phyloP scores from a whole-genome alignment of 2,113 vertebrate species.

The Phalacrocorax brasilianus region DNA sequence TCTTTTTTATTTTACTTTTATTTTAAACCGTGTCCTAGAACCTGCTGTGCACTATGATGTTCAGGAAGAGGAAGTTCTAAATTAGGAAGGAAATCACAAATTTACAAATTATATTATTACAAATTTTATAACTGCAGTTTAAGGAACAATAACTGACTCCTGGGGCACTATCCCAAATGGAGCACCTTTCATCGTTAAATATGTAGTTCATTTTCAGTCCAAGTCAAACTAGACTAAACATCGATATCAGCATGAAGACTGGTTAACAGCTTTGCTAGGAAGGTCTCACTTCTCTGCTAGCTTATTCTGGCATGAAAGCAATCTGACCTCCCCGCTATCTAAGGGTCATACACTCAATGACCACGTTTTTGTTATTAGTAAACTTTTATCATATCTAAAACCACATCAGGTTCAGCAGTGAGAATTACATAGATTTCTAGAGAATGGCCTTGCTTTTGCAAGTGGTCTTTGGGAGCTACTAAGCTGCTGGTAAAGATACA shows the following conservation, averaged over 20 bases:
- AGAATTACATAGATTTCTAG: neutral
- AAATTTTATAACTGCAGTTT: neutral
- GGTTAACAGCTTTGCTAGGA: neutral
- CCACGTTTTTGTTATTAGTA: neutral
- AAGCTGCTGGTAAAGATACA: neutral
- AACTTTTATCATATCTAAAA: neutral
- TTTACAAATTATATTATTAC: neutral
- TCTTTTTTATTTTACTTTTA: neutral
- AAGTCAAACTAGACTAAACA: neutral
- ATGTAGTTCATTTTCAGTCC: neutral
- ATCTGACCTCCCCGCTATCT: neutral
- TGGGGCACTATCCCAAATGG: fast-evolving
- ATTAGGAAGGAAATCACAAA: neutral
- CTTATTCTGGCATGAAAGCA: neutral
- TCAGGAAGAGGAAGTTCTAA: neutral
- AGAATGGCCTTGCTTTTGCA: neutral
- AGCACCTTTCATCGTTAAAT: neutral
- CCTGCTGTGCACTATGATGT: neutral
- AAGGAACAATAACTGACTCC: neutral
- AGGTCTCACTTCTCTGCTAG: neutral
- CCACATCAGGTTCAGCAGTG: neutral
- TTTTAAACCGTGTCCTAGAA: neutral
- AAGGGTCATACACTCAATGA: neutral
- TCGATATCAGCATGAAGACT: neutral
- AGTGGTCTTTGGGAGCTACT: neutral